These are phyloP conservation scores for Ommatoiulus sabulosus DNA, from an alignment of 2,888 invertebrate genomes.

Conservation along the genomic window DNA sequence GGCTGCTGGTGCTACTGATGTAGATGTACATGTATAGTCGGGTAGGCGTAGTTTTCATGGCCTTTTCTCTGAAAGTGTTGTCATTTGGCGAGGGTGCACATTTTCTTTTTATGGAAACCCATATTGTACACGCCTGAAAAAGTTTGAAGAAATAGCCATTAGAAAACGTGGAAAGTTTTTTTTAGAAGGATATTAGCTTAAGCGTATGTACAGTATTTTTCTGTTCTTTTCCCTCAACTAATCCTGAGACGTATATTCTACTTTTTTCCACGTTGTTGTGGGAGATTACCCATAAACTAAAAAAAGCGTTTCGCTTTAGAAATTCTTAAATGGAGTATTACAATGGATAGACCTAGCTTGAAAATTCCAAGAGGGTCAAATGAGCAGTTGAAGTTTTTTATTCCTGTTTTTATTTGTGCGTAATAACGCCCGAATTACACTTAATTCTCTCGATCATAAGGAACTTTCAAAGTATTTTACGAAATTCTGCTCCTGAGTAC, in stretches of 20 bases:
- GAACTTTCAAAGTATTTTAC: too few relatives aligned
- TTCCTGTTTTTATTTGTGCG: not conserved
- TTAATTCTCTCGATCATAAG: too few relatives aligned
- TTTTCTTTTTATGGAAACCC: not conserved
- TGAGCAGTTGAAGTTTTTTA: not conserved
- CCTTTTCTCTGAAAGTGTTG: not conserved
- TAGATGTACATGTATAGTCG: too few relatives aligned
- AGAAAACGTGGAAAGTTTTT: not conserved
- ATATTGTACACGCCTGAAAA: constrained; percentile 15
- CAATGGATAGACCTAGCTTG: not conserved
- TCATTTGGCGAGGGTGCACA: not conserved
- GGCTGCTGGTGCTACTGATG: not conserved
- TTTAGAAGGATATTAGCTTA: not conserved
- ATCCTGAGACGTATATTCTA: constrained; percentile 15
- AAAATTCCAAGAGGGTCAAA: not conserved
- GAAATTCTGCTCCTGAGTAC: too few relatives aligned
- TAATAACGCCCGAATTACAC: not conserved
- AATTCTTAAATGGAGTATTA: not conserved
- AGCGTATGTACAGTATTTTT: not conserved
- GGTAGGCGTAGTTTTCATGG: not conserved
- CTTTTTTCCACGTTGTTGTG: not conserved
- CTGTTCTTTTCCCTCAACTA: not conserved
- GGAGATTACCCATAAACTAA: not conserved
- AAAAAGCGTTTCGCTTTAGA: constrained; percentile 21
- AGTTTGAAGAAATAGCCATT: not conserved